Evolutionary conservation across 2,113 vertebrate species (phyloP), one percentile per base, ranked within the genome.

Genomic region (Ceyx melanurus): DNA sequence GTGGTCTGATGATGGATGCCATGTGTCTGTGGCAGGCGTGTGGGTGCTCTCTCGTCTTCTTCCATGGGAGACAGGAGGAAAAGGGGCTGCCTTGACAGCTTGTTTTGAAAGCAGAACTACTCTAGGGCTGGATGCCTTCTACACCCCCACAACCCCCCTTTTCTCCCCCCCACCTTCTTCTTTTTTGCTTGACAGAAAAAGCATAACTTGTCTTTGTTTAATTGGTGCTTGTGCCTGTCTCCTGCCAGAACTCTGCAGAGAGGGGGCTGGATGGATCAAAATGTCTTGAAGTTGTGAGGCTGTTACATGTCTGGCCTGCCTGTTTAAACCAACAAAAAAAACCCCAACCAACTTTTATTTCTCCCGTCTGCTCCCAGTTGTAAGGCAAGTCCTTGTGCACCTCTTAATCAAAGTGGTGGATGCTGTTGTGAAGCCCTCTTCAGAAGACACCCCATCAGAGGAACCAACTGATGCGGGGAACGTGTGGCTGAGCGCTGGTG

Each of bases 211-310:
- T 94, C 78, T 93, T 87, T 51, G 60, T 90, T 90, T 96, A 93
- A 95, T 92, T 95, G 92, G 93, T 88, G 86, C 88, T 95, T 95
- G 93, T 93, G 92, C 82, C 86, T 90, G 93, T 95, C 94, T 95
- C 35, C 88, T 96, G 94, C 91, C 93, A 95, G 79, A 88, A 71
- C 67, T 90, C 65, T 5, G 72, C 11, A 1, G 76, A 90, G 83
- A 92, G 61, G 81, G 83, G 91, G 86, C 62, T 89, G 89, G 43
- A 51, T 86, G 83, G 86, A 95, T 96, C 85, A 88, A 88, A 94
- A 91, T 11, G 25, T 21, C 61, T 86, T 2, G 0, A 93, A 93
- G 93, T 83, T 95, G 61, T 61, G 85, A 94, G 67, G 89, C 88
- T 91, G 80, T 73, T 83, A 40, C 0, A 89, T 0, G 7, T 90